Conservation (phyloP, 2,113 vertebrate genomes). For the Crotalus helleri region DNA sequence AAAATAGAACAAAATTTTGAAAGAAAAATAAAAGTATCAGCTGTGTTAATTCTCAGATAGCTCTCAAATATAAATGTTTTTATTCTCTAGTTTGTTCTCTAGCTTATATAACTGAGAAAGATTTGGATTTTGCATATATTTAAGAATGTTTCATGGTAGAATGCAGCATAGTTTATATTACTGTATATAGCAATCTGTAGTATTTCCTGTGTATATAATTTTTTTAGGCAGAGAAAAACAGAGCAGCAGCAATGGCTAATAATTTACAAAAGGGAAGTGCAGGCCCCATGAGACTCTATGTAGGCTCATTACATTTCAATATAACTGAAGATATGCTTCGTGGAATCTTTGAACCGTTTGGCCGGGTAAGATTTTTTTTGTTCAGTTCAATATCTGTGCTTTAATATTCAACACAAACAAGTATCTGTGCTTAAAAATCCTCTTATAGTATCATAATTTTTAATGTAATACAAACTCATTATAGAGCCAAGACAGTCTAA, state of each 20-base stretch:
- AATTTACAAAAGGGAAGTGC: constrained; percentile 88
- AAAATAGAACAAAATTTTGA: not conserved
- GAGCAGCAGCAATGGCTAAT: constrained; percentile 93
- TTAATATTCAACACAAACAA: not conserved
- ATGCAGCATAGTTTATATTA: not conserved
- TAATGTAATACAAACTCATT: not conserved
- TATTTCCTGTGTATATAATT: not conserved
- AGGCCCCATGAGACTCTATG: constrained; percentile 92
- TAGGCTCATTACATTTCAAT: constrained; percentile 94
- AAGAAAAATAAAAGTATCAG: not conserved
- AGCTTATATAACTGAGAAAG: not conserved
- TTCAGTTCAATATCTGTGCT: not conserved
- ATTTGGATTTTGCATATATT: not conserved
- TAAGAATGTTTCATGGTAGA: not conserved
- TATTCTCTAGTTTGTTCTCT: not conserved
- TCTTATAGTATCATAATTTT: not conserved
- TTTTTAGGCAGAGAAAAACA: constrained; percentile 91
- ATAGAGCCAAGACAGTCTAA: not conserved
- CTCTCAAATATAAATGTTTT: not conserved
- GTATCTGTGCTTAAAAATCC: not conserved
- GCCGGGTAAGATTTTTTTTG: constrained; percentile 73
- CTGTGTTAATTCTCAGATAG: not conserved
- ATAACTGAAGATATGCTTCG: constrained; percentile 98
- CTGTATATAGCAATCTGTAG: not conserved
- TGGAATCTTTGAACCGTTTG: constrained; percentile 96